Evolutionary conservation across 2,888 invertebrate genomes (phyloP), one percentile per base, ranked within the genome.

Genomic region (Panzeria rudis): DNA sequence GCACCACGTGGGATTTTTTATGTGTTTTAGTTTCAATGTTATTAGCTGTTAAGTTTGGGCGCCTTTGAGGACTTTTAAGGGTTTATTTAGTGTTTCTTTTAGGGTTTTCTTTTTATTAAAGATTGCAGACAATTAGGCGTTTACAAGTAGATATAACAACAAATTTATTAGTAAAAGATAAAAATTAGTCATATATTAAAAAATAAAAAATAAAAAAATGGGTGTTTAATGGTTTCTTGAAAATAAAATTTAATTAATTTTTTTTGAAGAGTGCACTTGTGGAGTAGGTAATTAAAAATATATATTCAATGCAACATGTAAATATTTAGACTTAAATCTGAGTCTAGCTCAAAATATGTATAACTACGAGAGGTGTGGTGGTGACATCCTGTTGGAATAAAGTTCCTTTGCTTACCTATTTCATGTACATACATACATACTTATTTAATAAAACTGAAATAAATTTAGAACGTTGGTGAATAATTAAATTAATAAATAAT

Each of bases 51-150:
- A 54, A 59, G 47, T 56, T 80, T 73, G 72, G 80, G 80, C 80
- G 73, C 72, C 80, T 64, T 80, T 50, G 66, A 73, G 72, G 41
- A 32, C 47, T 80, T 47, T 66, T 66, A 72, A 69, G 38, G 72
- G 64, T 25, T 69, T 69, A 20, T 64, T 59, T 15, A 44, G 32
- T 47, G 35, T 0, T 41, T 50, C 15, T 61, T 54, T 68, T 29
- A 23, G 50, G 32, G 17, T 59, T 77, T 62, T 56, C 35, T 54
- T 71, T 41, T 59, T 52, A 56, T 20, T 47, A 29, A 66, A 68
- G 61, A 78, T 59, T 71, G 41, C 62, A 83, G 78, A 79, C 78
- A 68, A 84, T 84, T 75, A 79, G 83, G 79, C 83, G 83, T 84
- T 75, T 64, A 64, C 62, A 38, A 54, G 56, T 47, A 52, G 11